Percentiles rank a stretch among this genome's conserved stretches.
Evolutionary conservation across 2,888 invertebrate species (phyloP).

Genomic region (Acronicta alni): DNA sequence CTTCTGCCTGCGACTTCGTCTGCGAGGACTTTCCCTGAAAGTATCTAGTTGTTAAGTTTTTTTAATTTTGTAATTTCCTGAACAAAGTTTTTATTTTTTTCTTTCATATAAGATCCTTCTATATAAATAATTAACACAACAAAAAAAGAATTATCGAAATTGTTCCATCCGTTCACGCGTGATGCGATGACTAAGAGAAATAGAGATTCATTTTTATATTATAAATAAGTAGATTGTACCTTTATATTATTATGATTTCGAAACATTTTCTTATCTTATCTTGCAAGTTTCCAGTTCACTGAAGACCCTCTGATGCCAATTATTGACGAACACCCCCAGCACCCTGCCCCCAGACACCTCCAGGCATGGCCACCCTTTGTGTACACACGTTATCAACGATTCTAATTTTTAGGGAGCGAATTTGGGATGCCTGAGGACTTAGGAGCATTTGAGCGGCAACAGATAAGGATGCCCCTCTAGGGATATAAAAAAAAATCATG

Average conservation of each 20-base stretch:
- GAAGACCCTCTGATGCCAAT: constrained; percentile 49
- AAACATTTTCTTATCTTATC: constrained; percentile 41
- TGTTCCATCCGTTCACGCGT: too few relatives aligned
- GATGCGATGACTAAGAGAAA: too few relatives aligned
- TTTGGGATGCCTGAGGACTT: constrained; percentile 29
- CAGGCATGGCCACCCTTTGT: constrained; percentile 31
- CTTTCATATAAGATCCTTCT: too few relatives aligned
- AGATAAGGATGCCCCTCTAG: constrained; percentile 32
- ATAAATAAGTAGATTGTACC: too few relatives aligned
- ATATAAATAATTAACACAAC: too few relatives aligned
- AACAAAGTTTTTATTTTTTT: too few relatives aligned
- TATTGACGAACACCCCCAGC: constrained; percentile 21
- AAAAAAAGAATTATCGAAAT: too few relatives aligned
- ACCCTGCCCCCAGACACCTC: constrained; percentile 18
- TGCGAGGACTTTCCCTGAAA: too few relatives aligned
- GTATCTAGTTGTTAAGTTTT: too few relatives aligned
- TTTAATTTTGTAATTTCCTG: too few relatives aligned
- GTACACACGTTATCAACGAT: constrained; percentile 25
- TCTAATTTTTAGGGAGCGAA: constrained; percentile 42
- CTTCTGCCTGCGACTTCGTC: too few relatives aligned
- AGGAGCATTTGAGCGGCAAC: constrained; percentile 34
- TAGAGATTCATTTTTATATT: too few relatives aligned
- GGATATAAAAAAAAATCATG: not conserved
- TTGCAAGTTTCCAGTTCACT: constrained; percentile 42
- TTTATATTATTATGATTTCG: constrained; percentile 8